Percentiles rank a stretch among this genome's conserved stretches.
Conservation (phyloP, 2,113 vertebrate species). For the Alaudala cheleensis region DNA sequence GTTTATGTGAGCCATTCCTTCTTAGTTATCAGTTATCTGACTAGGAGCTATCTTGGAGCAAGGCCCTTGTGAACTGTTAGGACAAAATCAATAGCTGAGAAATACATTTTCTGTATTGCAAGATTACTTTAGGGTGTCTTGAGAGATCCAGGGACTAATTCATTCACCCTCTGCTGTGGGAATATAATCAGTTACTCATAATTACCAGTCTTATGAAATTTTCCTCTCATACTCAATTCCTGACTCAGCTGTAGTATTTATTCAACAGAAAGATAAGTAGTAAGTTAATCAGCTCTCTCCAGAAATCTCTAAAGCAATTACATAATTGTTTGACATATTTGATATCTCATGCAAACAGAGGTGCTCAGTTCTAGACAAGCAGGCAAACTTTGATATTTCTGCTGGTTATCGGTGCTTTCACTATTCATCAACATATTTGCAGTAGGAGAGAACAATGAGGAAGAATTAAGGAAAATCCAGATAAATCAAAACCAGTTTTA, state of each 20-base stretch:
- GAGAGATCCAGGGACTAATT: constrained; percentile 1
- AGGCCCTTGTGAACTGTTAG: background rate
- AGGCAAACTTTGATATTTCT: background rate
- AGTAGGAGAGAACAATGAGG: background rate
- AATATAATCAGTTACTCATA: background rate
- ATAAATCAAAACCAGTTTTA: background rate
- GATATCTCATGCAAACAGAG: background rate
- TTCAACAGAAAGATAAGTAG: constrained; percentile 1
- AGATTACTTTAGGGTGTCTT: background rate
- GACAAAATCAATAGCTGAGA: constrained; percentile 1
- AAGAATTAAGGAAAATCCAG: background rate
- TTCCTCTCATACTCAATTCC: background rate
- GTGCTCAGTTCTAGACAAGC: background rate
- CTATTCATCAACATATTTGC: background rate
- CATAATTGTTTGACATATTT: background rate
- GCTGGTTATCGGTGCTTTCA: background rate
- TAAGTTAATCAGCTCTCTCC: constrained; percentile 7
- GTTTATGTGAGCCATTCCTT: background rate
- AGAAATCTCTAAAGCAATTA: constrained; percentile 36
- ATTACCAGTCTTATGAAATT: background rate
- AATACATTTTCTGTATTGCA: background rate
- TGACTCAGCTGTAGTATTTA: constrained; percentile 26
- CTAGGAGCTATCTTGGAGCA: background rate
- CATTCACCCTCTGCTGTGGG: background rate
- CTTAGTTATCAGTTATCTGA: background rate